Evolutionary conservation across 2,888 invertebrate species (phyloP), one percentile per base, ranked within the genome.

Genomic region (Amphipoea oculea): DNA sequence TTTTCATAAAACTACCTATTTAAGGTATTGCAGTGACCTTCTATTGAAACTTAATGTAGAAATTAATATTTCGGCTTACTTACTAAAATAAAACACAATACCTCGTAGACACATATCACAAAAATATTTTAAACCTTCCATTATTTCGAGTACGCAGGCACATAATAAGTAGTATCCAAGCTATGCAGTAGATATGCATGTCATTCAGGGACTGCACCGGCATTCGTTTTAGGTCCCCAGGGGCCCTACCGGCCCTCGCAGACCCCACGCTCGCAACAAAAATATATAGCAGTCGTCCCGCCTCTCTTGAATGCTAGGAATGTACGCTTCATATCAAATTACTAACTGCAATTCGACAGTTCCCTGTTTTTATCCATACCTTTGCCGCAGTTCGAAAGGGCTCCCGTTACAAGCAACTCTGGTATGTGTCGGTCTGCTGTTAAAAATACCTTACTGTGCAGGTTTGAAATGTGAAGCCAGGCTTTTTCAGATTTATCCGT

Each of bases 271-370:
- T 23, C 40, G 29, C 29, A 68, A 75, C 65, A 69, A 71, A 79
- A 57, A 57, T 57, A n/a, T 36, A 83, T 42, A 29, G 63, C 67
- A 71, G 73, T 71, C 77, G 66, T 66, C 23, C 65, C 40, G 29
- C 57, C n/a, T 66, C 66, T 65, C 66, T 65, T 6, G 69, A 65
- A 42, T 73, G 63, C 69, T n/a, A 78, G 75, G 76, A 77, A 86
- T 79, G 69, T 29, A 57, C 77, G 76, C 60, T 81, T 84, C 36
- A 79, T 83, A 84, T 85, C 71, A 83, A 83, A 85, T 83, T 80
- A 78, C 77, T 68, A 66, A 80, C 54, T 76, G 70, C 78, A 88
- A 83, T 85, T 84, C 77, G 73, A 63, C 68, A 77, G 63, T 63
- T 60, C 48, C 42, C 63, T 1, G 29, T 62, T 79, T 80, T 83